Evolutionary conservation across 37 sponge, comb jelly and placozoan genomes (phyloP), one percentile per base, ranked within the genome.

Genomic region (Hormiphora californensis): DNA sequence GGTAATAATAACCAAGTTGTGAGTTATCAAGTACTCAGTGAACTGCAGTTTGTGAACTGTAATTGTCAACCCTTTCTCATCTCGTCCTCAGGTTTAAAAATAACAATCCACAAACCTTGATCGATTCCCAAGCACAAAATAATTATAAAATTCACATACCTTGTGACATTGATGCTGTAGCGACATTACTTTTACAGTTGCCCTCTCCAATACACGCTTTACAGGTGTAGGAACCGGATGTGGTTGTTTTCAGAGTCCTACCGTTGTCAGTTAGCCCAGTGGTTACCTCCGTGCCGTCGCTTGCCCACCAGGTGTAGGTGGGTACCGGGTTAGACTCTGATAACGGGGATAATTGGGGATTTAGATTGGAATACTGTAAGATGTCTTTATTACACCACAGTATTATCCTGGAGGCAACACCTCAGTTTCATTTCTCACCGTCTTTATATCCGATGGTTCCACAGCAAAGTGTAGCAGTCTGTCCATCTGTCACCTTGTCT

Each of bases 381-480:
- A n/a, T n/a, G n/a, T n/a, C n/a, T n/a, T n/a, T n/a, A n/a, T n/a
- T n/a, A n/a, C n/a, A n/a, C n/a, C n/a, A n/a, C n/a, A n/a, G n/a
- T n/a, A n/a, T n/a, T n/a, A n/a, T n/a, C n/a, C n/a, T n/a, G n/a
- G n/a, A n/a, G n/a, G n/a, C n/a, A n/a, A n/a, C n/a, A n/a, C n/a
- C n/a, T n/a, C n/a, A n/a, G 15, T 49, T 17, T 15, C 15, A 49
- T 17, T 17, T 17, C 61, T 57, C 7, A 57, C 61, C 61, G 61
- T 57, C n/a, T 28, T 28, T 25, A 57, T 57, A 57, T 4, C 61
- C 61, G 61, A 57, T 30, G 7, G 61, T 57, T 28, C 61, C 61
- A 57, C 61, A 57, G n/a, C 61, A 57, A 4, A 57, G n/a, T 25
- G 61, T 57, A 57, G 27, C 61, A 57, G 61, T 21, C 61, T 57